A percentile compares a stretch with the other conserved stretches of the same genome.
These are phyloP conservation scores for Virgularia gustaviana DNA, from an alignment of 92 coral and sea anemone species.

Conservation along the genomic window DNA sequence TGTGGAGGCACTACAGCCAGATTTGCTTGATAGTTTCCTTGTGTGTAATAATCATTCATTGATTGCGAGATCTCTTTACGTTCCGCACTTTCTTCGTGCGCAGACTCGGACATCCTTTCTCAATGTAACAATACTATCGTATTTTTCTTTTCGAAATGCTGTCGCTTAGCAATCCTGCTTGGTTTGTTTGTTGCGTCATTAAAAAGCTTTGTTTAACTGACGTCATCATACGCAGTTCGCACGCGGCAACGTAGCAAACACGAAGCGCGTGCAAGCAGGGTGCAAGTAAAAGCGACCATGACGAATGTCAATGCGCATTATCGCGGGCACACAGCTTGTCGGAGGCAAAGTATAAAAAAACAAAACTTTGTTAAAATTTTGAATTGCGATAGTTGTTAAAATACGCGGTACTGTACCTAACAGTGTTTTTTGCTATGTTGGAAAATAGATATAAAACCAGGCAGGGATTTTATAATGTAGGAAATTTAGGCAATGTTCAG, in stretches of 20 bases:
- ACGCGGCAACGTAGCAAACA: not conserved
- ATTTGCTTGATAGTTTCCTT: not conserved
- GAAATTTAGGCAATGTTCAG: too few species aligned
- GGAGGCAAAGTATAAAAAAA: not conserved
- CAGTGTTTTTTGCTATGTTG: too few species aligned
- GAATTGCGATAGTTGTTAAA: too few species aligned
- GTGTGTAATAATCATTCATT: slow-evolving; percentile 5
- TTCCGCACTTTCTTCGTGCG: not conserved
- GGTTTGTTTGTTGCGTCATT: slow-evolving; percentile 32
- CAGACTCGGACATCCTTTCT: slow-evolving; percentile 15
- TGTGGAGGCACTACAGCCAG: slow-evolving; percentile 19
- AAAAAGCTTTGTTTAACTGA: slow-evolving; percentile 14
- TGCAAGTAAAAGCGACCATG: not conserved
- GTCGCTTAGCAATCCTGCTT: not conserved
- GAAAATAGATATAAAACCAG: too few species aligned
- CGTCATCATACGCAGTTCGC: slow-evolving; percentile 29
- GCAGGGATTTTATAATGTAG: too few species aligned
- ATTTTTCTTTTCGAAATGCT: too few species aligned
- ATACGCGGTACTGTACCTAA: too few species aligned
- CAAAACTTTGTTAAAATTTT: too few species aligned
- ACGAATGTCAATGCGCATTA: too few species aligned
- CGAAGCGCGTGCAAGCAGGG: not conserved
- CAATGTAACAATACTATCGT: slow-evolving; percentile 10
- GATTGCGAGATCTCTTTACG: slow-evolving; percentile 19
- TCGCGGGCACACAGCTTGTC: too few species aligned